phyloP scores from a whole-genome alignment of 1,140 invertebrate species.

The Aphidius gifuensis region DNA sequence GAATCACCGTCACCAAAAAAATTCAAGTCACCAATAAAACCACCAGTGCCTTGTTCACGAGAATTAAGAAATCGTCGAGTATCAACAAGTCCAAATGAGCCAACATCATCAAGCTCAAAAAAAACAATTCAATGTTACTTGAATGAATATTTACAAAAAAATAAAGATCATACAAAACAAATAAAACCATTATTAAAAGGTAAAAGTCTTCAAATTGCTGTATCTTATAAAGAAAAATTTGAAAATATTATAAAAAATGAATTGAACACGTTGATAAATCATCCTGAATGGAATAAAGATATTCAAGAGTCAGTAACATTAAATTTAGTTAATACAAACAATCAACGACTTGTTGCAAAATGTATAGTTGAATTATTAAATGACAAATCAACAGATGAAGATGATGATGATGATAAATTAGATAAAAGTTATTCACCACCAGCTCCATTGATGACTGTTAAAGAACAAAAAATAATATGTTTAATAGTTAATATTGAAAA shows the following conservation, averaged over 20 bases:
- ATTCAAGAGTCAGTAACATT: background rate
- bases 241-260: conserved; percentile 6
- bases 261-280: background rate
- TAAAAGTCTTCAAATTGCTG: background rate
- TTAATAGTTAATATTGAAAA: conserved; percentile 37
- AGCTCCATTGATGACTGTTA: conserved; percentile 45
- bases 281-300: background rate
- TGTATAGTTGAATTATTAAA: conserved; percentile 29
- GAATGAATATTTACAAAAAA: no score
- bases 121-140: no score
- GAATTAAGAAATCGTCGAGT: no score
- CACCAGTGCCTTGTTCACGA: no score
- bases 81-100: no score
- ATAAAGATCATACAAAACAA: no score
- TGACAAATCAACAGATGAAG: background rate
- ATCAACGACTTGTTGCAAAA: background rate
- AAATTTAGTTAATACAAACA: background rate
- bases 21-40: no score
- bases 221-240: background rate
- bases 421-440: conserved; percentile 45
- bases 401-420: conserved; percentile 13
- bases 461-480: conserved; percentile 40
- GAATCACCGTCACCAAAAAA: no score
- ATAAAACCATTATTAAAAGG: no score
- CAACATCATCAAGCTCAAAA: no score